phyloP scores from a whole-genome alignment of 2,113 vertebrate species.

The Dryoscopus gambensis region DNA sequence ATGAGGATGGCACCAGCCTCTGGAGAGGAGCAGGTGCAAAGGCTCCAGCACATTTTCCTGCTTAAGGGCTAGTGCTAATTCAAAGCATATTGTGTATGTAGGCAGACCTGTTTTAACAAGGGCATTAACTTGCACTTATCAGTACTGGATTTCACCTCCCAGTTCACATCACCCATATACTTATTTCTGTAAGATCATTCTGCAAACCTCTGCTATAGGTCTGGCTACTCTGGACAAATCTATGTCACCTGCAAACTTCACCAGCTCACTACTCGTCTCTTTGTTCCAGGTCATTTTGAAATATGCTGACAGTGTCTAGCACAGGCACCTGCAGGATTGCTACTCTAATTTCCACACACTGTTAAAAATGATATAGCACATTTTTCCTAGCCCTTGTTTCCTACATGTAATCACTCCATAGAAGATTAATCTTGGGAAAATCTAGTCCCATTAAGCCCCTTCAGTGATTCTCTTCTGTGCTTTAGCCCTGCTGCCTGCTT shows the following conservation, averaged over 20 bases:
- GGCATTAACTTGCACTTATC: neutral
- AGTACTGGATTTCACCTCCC: neutral
- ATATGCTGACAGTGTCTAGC: neutral
- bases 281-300: neutral
- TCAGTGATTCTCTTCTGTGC: neutral
- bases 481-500: neutral
- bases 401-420: neutral
- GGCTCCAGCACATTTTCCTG: neutral
- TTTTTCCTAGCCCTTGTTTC: neutral
- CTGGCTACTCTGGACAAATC: neutral
- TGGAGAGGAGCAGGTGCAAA: neutral
- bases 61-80: neutral
- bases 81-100: neutral
- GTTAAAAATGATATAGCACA: neutral
- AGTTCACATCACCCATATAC: neutral
- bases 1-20: rapidly evolving
- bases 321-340: neutral
- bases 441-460: neutral
- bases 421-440: neutral
- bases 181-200: neutral
- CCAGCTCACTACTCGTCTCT: neutral
- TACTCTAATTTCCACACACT: neutral
- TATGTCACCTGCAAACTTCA: neutral
- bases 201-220: neutral
- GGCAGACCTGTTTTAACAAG: neutral